Evolutionary conservation across 2,797 vertebrate species (phyloP).

Genomic region (Gorsachius magnificus): DNA sequence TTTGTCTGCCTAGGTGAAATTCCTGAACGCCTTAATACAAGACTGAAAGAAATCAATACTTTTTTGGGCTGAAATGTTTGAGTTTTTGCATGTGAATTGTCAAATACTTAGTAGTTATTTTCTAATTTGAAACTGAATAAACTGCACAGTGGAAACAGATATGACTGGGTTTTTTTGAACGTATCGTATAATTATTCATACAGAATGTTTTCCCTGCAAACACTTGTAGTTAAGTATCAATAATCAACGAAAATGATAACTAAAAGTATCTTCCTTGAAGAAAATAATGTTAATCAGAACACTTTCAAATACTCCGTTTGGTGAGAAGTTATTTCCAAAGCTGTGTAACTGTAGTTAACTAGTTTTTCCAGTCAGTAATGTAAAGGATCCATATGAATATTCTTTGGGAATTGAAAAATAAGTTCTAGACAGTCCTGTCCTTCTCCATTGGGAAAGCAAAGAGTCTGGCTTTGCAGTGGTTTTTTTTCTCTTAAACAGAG

Average conservation of each 20-base stretch:
- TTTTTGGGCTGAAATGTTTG: slow-evolving; percentile 2
- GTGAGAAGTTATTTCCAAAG: not conserved
- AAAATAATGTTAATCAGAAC: not conserved
- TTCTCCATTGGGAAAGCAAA: not conserved
- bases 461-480: not conserved
- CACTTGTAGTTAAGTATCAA: not conserved
- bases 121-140: slow-evolving; percentile 58
- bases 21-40: slow-evolving; percentile 47
- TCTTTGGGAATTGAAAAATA: not conserved
- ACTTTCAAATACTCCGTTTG: not conserved
- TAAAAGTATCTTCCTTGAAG: not conserved
- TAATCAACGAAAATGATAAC: not conserved
- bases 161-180: not conserved
- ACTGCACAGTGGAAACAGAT: slow-evolving; percentile 39
- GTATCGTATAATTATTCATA: not conserved
- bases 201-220: not conserved
- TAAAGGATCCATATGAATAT: not conserved
- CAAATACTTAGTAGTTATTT: slow-evolving; percentile 44
- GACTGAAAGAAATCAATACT: slow-evolving; percentile 9
- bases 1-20: slow-evolving; percentile 31
- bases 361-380: not conserved
- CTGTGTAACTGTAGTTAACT: not conserved
- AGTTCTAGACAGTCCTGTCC: not conserved
- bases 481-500: not conserved
- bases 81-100: slow-evolving; percentile 51